Conservation (phyloP, 2,888 invertebrate genomes). For the Auanema freiburgensis region DNA sequence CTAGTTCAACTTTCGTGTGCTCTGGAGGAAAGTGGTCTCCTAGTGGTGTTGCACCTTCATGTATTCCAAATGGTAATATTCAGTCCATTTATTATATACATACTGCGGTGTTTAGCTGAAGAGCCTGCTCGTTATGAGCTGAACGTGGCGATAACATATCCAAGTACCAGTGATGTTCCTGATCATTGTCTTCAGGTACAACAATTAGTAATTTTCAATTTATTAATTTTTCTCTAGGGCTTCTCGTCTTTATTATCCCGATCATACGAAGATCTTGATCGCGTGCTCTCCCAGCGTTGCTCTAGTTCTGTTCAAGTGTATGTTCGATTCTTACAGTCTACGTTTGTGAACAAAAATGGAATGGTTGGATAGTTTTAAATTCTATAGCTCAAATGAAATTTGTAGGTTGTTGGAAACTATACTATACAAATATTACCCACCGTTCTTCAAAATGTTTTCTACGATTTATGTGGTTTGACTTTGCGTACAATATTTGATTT, state of each 20-base stretch:
- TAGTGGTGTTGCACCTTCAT: slow-evolving; percentile 86
- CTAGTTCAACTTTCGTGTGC: slow-evolving; percentile 39
- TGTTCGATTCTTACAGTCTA: slow-evolving; percentile 82
- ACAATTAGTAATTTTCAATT: background rate
- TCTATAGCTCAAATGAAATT: background rate
- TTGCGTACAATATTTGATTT: slow-evolving; percentile 89
- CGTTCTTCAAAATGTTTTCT: slow-evolving; percentile 84
- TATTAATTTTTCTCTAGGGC: slow-evolving; percentile 24
- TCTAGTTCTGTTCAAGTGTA: slow-evolving; percentile 93
- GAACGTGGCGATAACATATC: slow-evolving; percentile 56
- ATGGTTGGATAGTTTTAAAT: slow-evolving; percentile 49
- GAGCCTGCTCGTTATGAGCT: slow-evolving; percentile 64
- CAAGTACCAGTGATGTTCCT: slow-evolving; percentile 46
- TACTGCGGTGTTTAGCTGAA: slow-evolving; percentile 54
- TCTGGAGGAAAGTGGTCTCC: slow-evolving; percentile 79
- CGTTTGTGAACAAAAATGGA: slow-evolving; percentile 65
- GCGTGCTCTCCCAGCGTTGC: slow-evolving; percentile 83
- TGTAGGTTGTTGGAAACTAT: slow-evolving; percentile 76
- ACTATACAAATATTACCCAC: slow-evolving; percentile 84
- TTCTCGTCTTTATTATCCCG: slow-evolving; percentile 55
- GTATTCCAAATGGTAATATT: slow-evolving; percentile 81
- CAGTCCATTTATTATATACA: background rate
- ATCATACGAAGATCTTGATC: slow-evolving; percentile 72
- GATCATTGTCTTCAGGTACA: slow-evolving; percentile 56
- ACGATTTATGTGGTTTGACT: slow-evolving; percentile 91